phyloP scores from a whole-genome alignment of 2,797 vertebrate species.

The Sphaeramia orbicularis region DNA sequence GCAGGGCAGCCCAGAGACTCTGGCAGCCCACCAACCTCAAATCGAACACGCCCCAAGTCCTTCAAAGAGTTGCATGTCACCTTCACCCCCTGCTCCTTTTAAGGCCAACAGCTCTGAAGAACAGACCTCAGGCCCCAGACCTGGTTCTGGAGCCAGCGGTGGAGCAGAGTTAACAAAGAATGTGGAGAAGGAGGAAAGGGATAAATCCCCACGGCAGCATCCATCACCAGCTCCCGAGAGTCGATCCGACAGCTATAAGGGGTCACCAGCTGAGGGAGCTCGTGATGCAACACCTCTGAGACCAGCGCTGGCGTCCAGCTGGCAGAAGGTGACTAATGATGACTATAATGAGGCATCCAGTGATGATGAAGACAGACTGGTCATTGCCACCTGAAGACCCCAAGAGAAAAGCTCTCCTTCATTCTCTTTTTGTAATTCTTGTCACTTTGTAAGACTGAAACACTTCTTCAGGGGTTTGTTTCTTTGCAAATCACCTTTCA shows the following conservation, averaged over 20 bases:
- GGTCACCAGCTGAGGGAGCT: conserved; percentile 46
- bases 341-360: conserved; percentile 92
- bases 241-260: conserved; percentile 29
- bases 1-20: conserved; percentile 67
- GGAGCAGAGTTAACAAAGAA: conserved; percentile 44
- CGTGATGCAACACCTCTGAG: conserved; percentile 57
- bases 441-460: conserved; percentile 90
- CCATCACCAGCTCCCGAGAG: conserved; percentile 38
- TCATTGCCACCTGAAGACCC: conserved; percentile 92
- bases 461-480: conserved; percentile 89
- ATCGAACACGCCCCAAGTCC: conserved; percentile 23
- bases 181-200: conserved; percentile 51
- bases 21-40: conserved; percentile 43
- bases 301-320: conserved; percentile 60
- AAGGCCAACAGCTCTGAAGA: conserved; percentile 50
- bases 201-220: conserved; percentile 39
- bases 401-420: conserved; percentile 56
- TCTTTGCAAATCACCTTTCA: conserved; percentile 89
- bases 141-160: conserved; percentile 36
- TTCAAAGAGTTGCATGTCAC: conserved; percentile 32
- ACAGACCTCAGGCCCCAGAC: conserved; percentile 36
- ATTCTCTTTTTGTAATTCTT: conserved; percentile 82
- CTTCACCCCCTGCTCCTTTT: conserved; percentile 29
- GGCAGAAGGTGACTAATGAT: conserved; percentile 84
- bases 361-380: conserved; percentile 96